phyloP scores from a whole-genome alignment of 2,797 vertebrate species.

The Borostomias antarcticus region DNA sequence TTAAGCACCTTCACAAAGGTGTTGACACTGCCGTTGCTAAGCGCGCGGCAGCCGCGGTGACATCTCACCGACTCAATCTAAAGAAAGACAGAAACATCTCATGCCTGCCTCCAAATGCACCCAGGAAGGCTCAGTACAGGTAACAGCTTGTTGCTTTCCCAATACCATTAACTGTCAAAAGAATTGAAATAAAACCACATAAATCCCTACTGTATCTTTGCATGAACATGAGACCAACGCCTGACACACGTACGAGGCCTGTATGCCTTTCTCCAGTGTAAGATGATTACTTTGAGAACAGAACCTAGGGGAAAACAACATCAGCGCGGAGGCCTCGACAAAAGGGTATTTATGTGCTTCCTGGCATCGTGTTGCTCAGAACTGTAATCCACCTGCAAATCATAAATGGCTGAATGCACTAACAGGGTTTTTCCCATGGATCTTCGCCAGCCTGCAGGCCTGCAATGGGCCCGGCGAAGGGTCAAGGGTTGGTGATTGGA shows the following conservation, averaged over 20 bases:
- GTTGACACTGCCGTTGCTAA: slow-evolving; percentile 10
- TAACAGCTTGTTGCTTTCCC: neutral
- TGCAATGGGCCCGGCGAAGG: slow-evolving; percentile 49
- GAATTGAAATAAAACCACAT: neutral
- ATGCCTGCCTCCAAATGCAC: no score
- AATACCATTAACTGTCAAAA: neutral
- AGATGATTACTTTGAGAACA: slow-evolving; percentile 14
- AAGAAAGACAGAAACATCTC: no score
- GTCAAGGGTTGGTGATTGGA: slow-evolving; percentile 53
- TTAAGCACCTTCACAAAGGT: neutral
- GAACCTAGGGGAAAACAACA: slow-evolving; percentile 13
- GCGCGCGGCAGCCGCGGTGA: neutral
- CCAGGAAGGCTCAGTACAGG: no score
- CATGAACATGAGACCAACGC: neutral
- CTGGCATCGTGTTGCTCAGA: slow-evolving; percentile 51
- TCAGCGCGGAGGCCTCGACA: slow-evolving; percentile 21
- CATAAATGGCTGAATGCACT: slow-evolving; percentile 66
- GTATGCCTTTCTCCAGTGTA: neutral
- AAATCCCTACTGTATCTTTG: neutral
- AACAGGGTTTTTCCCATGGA: slow-evolving; percentile 59
- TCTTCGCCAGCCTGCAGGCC: slow-evolving; percentile 53
- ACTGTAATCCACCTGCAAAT: slow-evolving; percentile 73
- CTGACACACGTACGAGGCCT: no score
- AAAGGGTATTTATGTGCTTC: slow-evolving; percentile 45
- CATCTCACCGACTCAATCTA: no score